phyloP scores from a whole-genome alignment of 2,113 vertebrate species.

The Colius striatus region DNA sequence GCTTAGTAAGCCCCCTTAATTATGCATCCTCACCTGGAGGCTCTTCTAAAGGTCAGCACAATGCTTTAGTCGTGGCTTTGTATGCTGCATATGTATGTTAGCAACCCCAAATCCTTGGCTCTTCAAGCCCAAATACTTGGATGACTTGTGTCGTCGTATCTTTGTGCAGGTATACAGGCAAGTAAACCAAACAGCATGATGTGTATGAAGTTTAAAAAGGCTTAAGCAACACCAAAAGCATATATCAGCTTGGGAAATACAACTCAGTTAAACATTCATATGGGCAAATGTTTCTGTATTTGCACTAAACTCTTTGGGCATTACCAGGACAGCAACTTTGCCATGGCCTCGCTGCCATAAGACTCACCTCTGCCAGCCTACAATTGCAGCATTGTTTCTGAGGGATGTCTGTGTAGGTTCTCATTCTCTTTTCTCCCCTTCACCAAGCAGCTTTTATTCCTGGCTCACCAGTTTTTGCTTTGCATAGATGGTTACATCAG shows the following conservation, averaged over 20 bases:
- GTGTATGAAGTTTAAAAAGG: background rate
- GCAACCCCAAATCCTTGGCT: background rate
- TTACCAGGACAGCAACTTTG: background rate
- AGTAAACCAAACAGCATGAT: background rate
- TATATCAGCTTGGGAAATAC: background rate
- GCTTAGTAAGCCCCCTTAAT: background rate
- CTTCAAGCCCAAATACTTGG: background rate
- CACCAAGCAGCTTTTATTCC: background rate
- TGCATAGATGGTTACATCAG: background rate
- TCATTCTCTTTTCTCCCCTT: background rate
- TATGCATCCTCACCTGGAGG: constrained; percentile 4
- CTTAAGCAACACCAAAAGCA: background rate
- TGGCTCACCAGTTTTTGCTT: background rate
- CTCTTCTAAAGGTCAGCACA: background rate
- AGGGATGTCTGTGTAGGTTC: background rate
- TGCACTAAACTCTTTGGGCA: background rate
- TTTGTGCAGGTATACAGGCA: background rate
- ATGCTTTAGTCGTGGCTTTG: background rate
- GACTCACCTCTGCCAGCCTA: background rate
- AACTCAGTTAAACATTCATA: background rate
- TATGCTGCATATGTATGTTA: background rate
- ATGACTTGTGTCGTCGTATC: background rate
- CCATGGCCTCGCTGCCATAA: accelerated
- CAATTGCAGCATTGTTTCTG: background rate
- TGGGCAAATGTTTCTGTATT: background rate